Evolutionary conservation across 1,140 invertebrate species (phyloP), one percentile per base, ranked within the genome.

Genomic region (Bactericera cockerelli): DNA sequence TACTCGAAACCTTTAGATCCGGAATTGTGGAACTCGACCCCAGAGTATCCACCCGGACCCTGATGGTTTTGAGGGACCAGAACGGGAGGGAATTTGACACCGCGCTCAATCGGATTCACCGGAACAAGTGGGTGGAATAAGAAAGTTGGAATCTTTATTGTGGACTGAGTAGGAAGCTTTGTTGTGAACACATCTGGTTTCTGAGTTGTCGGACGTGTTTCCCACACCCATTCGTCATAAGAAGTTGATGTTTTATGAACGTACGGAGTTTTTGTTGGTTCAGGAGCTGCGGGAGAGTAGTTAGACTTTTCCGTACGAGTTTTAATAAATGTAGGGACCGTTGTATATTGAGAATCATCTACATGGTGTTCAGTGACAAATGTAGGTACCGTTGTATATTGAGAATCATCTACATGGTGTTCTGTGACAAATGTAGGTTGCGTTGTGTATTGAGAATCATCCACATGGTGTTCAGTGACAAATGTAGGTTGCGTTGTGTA

Each of bases 171-270:
- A 16, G 28, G 28, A 6, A 31, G 28, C 4, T 31, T 31, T 4
- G 28, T 6, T 13, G 28, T 6, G 13, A 31, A 31, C 4, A 13
- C n/a, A n/a, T n/a, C n/a, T n/a, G n/a, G n/a, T 36, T 36, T 36
- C 33, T 49, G n/a, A 49, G 4, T 4, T 49, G 42, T 6, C 19
- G 4, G 42, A 16, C 22, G 4, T 19, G 8, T 6, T 6, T 49
- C 42, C 42, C 42, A 49, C 4, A 49, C n/a, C 42, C n/a, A 49
- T 49, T 49, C 42, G 22, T 49, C 42, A 49, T 49, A 49, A 36
- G 42, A 49, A 22, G 42, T 49, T 36, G 33, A 11, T 36, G 33
- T 10, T 11, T 36, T 36, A 11, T 36, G 33, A 16, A 16, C 10
- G 10, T 10, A 16, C 16, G 33, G 33, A 36, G 10, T 16, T 36